These are phyloP conservation scores for Allophyes oxyacanthae DNA, from an alignment of 2,888 invertebrate genomes.

Conservation along the genomic window DNA sequence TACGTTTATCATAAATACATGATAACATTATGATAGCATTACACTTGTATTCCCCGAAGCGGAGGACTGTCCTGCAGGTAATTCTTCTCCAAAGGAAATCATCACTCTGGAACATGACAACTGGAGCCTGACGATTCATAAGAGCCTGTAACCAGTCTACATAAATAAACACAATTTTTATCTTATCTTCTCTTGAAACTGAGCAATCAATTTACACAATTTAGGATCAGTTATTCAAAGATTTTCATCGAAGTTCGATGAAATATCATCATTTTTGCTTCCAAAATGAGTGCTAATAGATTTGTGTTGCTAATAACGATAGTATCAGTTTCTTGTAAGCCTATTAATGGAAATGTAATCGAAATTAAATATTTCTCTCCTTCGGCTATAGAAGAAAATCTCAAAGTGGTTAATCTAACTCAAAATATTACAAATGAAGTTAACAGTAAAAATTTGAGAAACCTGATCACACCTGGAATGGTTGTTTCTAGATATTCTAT, in stretches of 20 bases:
- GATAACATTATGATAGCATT: no score
- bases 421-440: constrained; percentile 1
- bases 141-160: constrained; percentile 1
- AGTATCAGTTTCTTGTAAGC: constrained; percentile 54
- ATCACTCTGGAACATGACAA: no score
- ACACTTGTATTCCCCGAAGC: no score
- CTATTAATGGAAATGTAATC: constrained; percentile 43
- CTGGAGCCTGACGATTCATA: no score
- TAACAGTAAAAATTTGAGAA: constrained; percentile 31
- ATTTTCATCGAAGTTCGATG: constrained; percentile 43
- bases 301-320: constrained; percentile 49
- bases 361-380: neutral
- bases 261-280: constrained; percentile 25
- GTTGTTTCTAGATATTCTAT: constrained; percentile 61
- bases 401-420: constrained; percentile 13
- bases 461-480: constrained; percentile 71
- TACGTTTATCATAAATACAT: no score
- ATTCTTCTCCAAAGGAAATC: no score
- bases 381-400: constrained; percentile 3
- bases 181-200: neutral
- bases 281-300: constrained; percentile 54
- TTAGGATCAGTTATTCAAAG: constrained; percentile 33
- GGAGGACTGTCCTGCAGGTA: no score
- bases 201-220: constrained; percentile 6
- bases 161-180: no score